A percentile compares a stretch with the other conserved stretches of the same genome.
Evolutionary conservation across 2,888 invertebrate genomes (phyloP).

Genomic region (Diarsia mendica): DNA sequence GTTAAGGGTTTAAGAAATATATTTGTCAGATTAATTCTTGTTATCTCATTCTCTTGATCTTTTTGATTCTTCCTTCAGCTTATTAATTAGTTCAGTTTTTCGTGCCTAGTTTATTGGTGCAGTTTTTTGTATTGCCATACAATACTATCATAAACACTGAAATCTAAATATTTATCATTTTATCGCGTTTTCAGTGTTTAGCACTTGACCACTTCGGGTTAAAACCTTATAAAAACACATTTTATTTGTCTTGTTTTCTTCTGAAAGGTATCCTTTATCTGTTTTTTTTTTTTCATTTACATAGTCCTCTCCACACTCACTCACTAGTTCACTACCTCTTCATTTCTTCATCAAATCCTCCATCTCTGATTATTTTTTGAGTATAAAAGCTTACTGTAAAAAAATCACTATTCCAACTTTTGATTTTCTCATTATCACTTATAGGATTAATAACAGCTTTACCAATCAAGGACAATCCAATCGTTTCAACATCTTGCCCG

Average conservation of each 20-base stretch:
- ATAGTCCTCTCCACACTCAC: no score
- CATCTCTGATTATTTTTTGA: no score
- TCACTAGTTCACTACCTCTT: no score
- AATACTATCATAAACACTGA: no score
- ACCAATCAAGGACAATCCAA: not conserved
- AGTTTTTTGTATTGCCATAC: not conserved
- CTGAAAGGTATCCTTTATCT: no score
- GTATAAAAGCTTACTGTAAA: not conserved
- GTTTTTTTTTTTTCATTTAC: no score
- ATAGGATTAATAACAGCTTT: not conserved
- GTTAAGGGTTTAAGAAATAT: not conserved
- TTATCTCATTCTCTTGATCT: not conserved
- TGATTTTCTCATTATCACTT: not conserved
- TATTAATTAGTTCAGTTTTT: not conserved
- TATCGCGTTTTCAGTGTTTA: no score
- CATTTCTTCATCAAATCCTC: no score
- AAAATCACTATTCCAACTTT: not conserved
- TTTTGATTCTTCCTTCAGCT: not conserved
- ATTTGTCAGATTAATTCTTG: not conserved
- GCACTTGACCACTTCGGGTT: no score
- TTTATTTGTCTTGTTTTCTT: no score
- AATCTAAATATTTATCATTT: no score
- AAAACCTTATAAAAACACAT: no score
- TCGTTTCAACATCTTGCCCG: constrained; percentile 2
- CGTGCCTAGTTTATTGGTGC: not conserved